A percentile compares a stretch with the other conserved stretches of the same genome.
These are phyloP conservation scores for Hylia prasina DNA, from an alignment of 2,113 vertebrate genomes.

Conservation along the genomic window DNA sequence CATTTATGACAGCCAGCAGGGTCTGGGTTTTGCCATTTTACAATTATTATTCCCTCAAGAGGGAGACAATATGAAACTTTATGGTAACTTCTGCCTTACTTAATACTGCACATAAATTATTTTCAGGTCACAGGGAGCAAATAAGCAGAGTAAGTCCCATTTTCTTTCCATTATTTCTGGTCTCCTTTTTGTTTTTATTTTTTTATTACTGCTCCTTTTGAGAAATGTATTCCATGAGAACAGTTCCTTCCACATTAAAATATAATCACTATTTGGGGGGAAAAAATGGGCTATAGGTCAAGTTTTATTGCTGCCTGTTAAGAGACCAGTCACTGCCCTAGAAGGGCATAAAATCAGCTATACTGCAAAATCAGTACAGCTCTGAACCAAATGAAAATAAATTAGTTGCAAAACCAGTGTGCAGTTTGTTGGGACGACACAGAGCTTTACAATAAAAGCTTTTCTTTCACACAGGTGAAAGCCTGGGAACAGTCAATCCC, in stretches of 20 bases:
- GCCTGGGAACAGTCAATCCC: background rate
- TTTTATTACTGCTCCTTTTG: background rate
- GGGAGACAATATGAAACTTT: background rate
- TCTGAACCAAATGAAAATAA: background rate
- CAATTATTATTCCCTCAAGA: constrained; percentile 31
- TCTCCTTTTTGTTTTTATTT: background rate
- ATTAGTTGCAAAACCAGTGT: background rate
- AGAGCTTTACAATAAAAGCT: background rate
- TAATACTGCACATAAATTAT: constrained; percentile 15
- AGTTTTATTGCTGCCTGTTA: background rate
- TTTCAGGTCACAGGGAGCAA: background rate
- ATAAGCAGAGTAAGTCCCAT: background rate
- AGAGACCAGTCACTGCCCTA: background rate
- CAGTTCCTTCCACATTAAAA: background rate
- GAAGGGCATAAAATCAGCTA: background rate
- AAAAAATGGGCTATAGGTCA: background rate
- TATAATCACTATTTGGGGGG: background rate
- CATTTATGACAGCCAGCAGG: constrained; percentile 19
- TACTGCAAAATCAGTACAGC: background rate
- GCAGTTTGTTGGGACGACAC: background rate
- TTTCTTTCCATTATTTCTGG: background rate
- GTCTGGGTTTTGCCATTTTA: background rate
- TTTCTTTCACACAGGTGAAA: background rate
- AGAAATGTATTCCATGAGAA: background rate
- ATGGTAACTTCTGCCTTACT: constrained; percentile 17